Evolutionary conservation across 2,113 vertebrate species (phyloP), one percentile per base, ranked within the genome.

Genomic region (Columbina picui): DNA sequence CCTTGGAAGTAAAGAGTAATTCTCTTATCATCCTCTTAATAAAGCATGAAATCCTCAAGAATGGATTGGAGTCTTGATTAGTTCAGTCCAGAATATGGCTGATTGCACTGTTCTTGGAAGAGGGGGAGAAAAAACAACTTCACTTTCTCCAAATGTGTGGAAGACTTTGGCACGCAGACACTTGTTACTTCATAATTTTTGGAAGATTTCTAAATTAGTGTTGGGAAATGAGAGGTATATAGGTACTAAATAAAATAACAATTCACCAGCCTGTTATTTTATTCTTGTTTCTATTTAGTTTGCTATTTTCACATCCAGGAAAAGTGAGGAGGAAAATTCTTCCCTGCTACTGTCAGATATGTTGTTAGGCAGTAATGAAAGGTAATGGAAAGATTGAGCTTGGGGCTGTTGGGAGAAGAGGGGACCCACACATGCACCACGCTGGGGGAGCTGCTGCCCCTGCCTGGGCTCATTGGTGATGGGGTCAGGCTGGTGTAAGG

Each of bases 351-450:
- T 53, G 38, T 61, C 13, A 16, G 49, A 61, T n/a, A 11, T 0
- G 3, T 64, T 2, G 1, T 74, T 74, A 82, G 18, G 0, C 6
- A 20, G 21, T 61, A 59, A 39, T 4, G 15, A 45, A 47, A 84
- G 38, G 41, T 41, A 45, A 53, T 32, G 47, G 30, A 9, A 10
- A 18, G 14, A 34, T 30, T 68, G 50, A 63, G 26, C 26, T 10
- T 53, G 30, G 26, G 7, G 27, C 26, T 71, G 56, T 3, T 56
- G 49, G 70, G 29, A 82, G 61, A 56, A 8, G 39, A 18, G 18
- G 19, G 53, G 8, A 7, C 10, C 8, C 7, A 6, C 3, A 4
- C 4, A 19, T 29, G 38, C 1, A 2, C 38, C 0, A 0, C 3
- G 6, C 14, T 3, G 16, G 25, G 32, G 14, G 15, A 19, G 9